Conservation (phyloP, 2,888 invertebrate genomes). For the Nephrotoma flavescens region DNA sequence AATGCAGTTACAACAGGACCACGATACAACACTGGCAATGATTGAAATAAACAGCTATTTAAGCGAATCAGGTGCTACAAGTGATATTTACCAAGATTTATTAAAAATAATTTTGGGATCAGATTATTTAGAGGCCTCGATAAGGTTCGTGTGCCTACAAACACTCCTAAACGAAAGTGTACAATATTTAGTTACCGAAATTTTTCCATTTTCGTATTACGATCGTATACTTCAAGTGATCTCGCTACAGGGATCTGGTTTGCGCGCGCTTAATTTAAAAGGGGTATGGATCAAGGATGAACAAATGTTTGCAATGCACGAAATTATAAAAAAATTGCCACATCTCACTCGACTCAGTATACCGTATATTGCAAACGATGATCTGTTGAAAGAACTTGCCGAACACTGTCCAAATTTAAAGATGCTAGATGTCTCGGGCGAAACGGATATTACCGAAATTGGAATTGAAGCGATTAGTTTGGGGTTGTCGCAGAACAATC, state of each 20-base stretch:
- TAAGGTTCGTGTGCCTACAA: constrained; percentile 49
- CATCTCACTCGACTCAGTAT: constrained; percentile 46
- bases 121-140: constrained; percentile 50
- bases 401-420: constrained; percentile 40
- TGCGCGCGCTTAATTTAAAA: constrained; percentile 50
- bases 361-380: constrained; percentile 55
- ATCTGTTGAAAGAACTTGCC: constrained; percentile 44
- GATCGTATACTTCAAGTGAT: constrained; percentile 51
- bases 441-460: constrained; percentile 50
- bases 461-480: constrained; percentile 43
- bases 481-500: constrained; percentile 37
- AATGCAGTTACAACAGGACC: constrained; percentile 36
- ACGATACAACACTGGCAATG: constrained; percentile 42
- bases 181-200: constrained; percentile 47
- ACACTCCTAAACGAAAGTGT: constrained; percentile 50
- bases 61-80: constrained; percentile 44
- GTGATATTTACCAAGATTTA: constrained; percentile 53
- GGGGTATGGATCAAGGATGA: constrained; percentile 62
- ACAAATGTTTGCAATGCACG: constrained; percentile 44
- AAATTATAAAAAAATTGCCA: constrained; percentile 42
- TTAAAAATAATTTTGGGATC: constrained; percentile 47
- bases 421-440: constrained; percentile 52
- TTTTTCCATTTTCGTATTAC: constrained; percentile 57
- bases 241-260: constrained; percentile 43
- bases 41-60: constrained; percentile 45